Evolutionary conservation across 1,140 invertebrate species (phyloP), one percentile per base, ranked within the genome.

Genomic region (Amphibalanus amphitrite): DNA sequence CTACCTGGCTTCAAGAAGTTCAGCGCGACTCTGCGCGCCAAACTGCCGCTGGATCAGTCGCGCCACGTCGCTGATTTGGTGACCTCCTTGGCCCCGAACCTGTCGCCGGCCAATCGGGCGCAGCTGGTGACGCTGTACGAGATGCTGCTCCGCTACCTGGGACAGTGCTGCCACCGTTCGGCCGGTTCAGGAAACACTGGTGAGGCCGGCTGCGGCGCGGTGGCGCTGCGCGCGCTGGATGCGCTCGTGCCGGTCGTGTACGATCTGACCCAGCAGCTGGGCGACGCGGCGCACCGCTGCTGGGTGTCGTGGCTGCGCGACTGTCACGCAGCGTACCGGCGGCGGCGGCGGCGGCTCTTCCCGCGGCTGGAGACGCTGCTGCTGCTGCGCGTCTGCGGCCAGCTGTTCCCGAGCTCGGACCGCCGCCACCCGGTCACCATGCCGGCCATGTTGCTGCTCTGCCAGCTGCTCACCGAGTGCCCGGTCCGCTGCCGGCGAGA

Each of bases 351-450:
- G 20, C 47, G 47, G 1, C 20, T 1, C 6, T 59, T 59, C 6
- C 65, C 65, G 15, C 10, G 65, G 3, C 28, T 67, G n/a, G n/a
- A 26, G 26, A 67, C 65, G 65, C 28, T 67, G 65, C 28, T 67
- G 65, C 26, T 25, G 65, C 28, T 67, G 65, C 65, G 65, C 23
- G 65, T 67, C 10, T 28, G n/a, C 10, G 65, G 26, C 15, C 78
- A 90, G 25, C 76, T 95, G 40, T 97, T 90, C 80, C 88, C 92
- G 25, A 88, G 91, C 0, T 95, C 92, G 0, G 93, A 97, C 81
- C 93, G 91, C 77, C 82, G 86, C 33, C 93, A 96, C 84, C 86
- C 86, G 1, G 84, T 95, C n/a, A 87, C 88, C 33, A 93, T 91
- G 17, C 92, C 92, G 67, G 86, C 87, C 76, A 82, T 91, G 70